Conservation (phyloP, 2,113 vertebrate genomes). For the Terrapene triunguis region DNA sequence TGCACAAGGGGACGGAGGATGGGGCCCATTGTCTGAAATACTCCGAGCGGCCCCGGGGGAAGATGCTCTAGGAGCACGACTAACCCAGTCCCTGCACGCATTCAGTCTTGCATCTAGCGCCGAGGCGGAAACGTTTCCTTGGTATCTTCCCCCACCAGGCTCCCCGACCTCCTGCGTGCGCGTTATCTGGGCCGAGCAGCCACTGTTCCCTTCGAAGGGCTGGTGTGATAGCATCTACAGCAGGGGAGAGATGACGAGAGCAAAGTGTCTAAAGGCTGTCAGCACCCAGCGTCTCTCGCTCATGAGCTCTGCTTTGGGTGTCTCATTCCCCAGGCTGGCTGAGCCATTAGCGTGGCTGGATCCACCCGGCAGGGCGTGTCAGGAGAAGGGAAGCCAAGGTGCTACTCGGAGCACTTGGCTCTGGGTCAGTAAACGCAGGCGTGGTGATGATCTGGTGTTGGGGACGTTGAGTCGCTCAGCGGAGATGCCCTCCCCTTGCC, state of each 20-base stretch:
- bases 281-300: neutral
- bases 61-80: neutral
- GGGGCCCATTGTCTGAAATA: neutral
- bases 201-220: neutral
- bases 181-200: neutral
- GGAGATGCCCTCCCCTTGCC: neutral
- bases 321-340: neutral
- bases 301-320: neutral
- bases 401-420: neutral
- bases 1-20: too few species aligned
- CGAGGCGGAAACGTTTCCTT: neutral
- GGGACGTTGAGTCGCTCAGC: neutral
- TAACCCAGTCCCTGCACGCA: neutral
- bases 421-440: neutral
- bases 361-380: neutral
- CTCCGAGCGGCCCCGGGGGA: neutral
- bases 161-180: neutral
- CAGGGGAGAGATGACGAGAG: neutral
- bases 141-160: neutral
- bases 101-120: neutral
- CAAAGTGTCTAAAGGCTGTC: neutral
- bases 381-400: neutral
- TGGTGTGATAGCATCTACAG: neutral
- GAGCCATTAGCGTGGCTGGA: neutral
- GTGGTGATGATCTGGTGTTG: neutral